Base-by-base conservation (phyloP, 2,888 invertebrate species). In the Baccha elongata region DNA sequence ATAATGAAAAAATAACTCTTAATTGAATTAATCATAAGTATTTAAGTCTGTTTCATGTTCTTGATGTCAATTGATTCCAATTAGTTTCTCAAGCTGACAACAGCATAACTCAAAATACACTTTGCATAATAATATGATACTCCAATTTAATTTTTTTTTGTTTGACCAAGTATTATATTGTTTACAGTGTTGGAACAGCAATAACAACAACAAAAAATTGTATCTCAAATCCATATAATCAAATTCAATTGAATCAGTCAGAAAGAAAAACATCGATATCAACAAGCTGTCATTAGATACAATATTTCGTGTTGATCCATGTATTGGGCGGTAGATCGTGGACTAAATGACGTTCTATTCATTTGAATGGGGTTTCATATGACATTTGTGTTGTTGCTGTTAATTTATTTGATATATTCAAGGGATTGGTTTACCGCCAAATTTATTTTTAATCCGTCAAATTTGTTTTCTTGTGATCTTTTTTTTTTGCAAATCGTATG, bases 161-260 rank as follows among this genome's bases (percentile, higher is more conserved):
- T 52, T 60, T 29, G 26, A 46, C 55, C 72, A 37, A 13, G 17
- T 55, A 71, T 58, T 32, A 37, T 10, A 17, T 53, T 55, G 26
- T 44, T 58, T 50, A 52, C 26, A 50, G 55, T 10, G 40, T 67
- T 48, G 60, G 40, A 60, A 58, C 58, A 40, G 26, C 26, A 40
- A 58, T 19, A 44, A 44, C n/a, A 40, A 3, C 37, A 40, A 6
- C 37, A n/a, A 13, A n/a, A n/a, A n/a, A n/a, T n/a, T n/a, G 7
- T 44, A 44, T 53, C 65, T 17, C 46, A 48, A 48, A 72, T 55
- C 35, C 23, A 32, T 46, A 75, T 55, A 53, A 80, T 75, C 74
- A 64, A 74, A 74, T 44, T 69, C 64, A 80, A 80, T 75, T 75
- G 69, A 75, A 69, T 80, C 55, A 58, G 68, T 69, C 26, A 62